A percentile compares a stretch with the other conserved stretches of the same genome.
Evolutionary conservation across 1,140 invertebrate genomes (phyloP).

Genomic region (Pseudobourletiella spinata): DNA sequence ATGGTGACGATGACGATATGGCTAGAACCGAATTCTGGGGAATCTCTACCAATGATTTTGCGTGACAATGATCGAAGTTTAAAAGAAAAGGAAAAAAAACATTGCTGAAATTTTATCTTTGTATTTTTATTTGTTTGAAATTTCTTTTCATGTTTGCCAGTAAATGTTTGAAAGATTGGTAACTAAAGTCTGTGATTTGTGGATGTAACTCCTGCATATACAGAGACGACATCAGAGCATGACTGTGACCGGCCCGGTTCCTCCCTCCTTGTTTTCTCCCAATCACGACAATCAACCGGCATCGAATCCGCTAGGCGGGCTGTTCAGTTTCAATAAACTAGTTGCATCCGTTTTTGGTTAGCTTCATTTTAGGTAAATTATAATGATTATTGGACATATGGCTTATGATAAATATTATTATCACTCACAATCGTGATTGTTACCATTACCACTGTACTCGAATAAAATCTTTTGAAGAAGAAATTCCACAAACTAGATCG

Average conservation of each 20-base stretch:
- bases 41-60: no score
- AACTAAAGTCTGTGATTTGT: not conserved
- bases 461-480: no score
- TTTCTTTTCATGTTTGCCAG: not conserved
- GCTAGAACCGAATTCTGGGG: no score
- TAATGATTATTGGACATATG: no score
- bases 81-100: not conserved
- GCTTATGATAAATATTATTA: not conserved
- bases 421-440: not conserved
- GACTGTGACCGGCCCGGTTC: not conserved
- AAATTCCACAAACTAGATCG: no score
- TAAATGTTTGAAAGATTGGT: not conserved
- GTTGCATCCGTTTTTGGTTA: not conserved
- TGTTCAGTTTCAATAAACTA: slow-evolving; percentile 4
- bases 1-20: no score
- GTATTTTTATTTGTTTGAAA: not conserved
- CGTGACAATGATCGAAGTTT: not conserved
- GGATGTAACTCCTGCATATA: not conserved
- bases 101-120: not conserved
- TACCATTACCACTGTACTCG: no score
- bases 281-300: not conserved
- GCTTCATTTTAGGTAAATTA: not conserved
- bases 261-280: not conserved
- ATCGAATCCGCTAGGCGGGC: not conserved
- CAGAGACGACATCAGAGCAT: slow-evolving; percentile 2